Conservation (phyloP, 2,113 vertebrate species). For the Onychorhynchus coronatus region DNA sequence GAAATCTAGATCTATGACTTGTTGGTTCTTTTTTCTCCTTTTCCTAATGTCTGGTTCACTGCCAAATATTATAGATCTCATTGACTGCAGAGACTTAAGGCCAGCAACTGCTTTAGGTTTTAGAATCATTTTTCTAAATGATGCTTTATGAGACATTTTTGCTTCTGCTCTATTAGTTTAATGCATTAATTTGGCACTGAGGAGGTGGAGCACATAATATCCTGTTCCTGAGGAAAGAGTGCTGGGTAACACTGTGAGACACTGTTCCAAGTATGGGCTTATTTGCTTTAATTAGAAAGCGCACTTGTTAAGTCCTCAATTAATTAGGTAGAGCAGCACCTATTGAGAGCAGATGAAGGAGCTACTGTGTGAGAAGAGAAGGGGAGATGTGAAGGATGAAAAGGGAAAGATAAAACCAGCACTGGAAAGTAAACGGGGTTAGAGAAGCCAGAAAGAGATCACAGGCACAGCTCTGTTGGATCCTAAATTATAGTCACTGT, state of each 20-base stretch:
- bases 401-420: constrained; percentile 4
- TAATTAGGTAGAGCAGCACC: constrained; percentile 63
- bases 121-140: not conserved
- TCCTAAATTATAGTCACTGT: not conserved
- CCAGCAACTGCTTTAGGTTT: not conserved
- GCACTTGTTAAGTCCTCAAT: constrained; percentile 35
- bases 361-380: constrained; percentile 3
- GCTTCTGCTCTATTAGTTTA: constrained; percentile 35
- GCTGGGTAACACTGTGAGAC: constrained; percentile 44
- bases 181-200: constrained; percentile 24
- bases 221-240: constrained; percentile 32
- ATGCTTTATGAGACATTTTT: not conserved
- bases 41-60: not conserved
- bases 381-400: not conserved
- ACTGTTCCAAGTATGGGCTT: constrained; percentile 47
- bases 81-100: not conserved
- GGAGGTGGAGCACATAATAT: constrained; percentile 44
- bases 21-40: no score
- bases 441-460: constrained; percentile 1
- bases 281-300: constrained; percentile 68
- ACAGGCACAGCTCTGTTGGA: constrained; percentile 12
- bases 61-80: not conserved
- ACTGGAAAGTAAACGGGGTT: not conserved
- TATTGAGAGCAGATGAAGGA: constrained; percentile 47
- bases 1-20: not conserved